phyloP scores from a whole-genome alignment of 2,113 vertebrate genomes.

The Notechis scutatus region DNA sequence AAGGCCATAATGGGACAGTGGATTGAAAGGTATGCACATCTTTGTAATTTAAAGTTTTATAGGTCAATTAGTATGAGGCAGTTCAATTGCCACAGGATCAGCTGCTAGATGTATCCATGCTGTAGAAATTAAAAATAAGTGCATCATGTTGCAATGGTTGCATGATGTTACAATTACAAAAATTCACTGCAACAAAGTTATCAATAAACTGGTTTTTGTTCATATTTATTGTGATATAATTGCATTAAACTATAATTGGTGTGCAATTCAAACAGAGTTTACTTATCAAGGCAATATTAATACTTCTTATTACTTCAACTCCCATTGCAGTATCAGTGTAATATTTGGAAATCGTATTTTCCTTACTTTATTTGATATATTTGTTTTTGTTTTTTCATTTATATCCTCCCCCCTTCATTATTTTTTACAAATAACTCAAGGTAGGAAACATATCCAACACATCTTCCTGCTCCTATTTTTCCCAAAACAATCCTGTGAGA shows the following conservation, averaged over 20 bases:
- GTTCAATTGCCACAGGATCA: background rate
- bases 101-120: background rate
- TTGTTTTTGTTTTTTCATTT: background rate
- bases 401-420: background rate
- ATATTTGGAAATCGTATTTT: background rate
- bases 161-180: background rate
- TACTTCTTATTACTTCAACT: background rate
- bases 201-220: background rate
- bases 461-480: background rate
- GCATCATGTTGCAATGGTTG: background rate
- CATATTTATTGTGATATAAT: background rate
- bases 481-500: too few species aligned
- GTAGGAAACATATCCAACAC: too few species aligned
- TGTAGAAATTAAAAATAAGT: background rate
- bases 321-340: background rate
- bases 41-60: background rate
- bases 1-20: background rate
- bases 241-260: background rate
- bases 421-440: background rate
- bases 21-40: background rate
- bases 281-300: background rate
- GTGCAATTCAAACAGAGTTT: background rate
- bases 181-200: background rate
- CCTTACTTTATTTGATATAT: background rate
- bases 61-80: background rate